Evolutionary conservation across 2,888 invertebrate species (phyloP).

Genomic region (Drosophila imparisetae): DNA sequence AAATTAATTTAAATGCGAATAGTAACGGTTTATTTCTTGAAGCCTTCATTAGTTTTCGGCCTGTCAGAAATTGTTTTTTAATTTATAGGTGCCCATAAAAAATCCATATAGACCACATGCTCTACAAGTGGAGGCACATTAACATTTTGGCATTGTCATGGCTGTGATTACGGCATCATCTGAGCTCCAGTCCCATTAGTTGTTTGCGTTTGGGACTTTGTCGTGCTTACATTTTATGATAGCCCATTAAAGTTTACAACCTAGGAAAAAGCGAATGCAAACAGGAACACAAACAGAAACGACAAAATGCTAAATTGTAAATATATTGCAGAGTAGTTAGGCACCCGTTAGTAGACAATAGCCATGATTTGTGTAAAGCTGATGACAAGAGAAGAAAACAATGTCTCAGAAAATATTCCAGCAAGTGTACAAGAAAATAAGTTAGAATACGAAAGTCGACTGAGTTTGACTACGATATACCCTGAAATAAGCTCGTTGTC

Average conservation of each 20-base stretch:
- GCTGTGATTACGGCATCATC: constrained; percentile 60
- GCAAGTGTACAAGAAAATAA: not conserved
- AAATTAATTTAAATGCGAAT: constrained; percentile 61
- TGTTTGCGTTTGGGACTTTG: constrained; percentile 19
- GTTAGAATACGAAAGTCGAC: not conserved
- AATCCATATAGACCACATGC: constrained; percentile 21
- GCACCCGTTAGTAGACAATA: constrained; percentile 7
- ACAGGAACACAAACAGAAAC: constrained; percentile 11
- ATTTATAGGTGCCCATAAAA: constrained; percentile 71
- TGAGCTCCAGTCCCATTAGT: constrained; percentile 44
- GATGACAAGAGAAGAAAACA: not conserved
- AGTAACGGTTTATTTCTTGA: constrained; percentile 18
- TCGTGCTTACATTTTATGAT: constrained; percentile 64
- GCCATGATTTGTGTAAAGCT: constrained; percentile 13
- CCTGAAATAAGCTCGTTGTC: not conserved
- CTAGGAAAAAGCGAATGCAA: constrained; percentile 14
- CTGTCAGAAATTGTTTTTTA: constrained; percentile 67
- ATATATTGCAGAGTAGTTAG: constrained; percentile 30
- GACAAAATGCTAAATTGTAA: constrained; percentile 53
- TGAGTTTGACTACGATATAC: not conserved
- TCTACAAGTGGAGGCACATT: constrained; percentile 32
- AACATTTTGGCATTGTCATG: constrained; percentile 67
- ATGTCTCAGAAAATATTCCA: not conserved
- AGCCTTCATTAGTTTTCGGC: constrained; percentile 24
- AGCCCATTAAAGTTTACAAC: constrained; percentile 70